Evolutionary conservation across 2,113 vertebrate species (phyloP).

Genomic region (Picathartes gymnocephalus): DNA sequence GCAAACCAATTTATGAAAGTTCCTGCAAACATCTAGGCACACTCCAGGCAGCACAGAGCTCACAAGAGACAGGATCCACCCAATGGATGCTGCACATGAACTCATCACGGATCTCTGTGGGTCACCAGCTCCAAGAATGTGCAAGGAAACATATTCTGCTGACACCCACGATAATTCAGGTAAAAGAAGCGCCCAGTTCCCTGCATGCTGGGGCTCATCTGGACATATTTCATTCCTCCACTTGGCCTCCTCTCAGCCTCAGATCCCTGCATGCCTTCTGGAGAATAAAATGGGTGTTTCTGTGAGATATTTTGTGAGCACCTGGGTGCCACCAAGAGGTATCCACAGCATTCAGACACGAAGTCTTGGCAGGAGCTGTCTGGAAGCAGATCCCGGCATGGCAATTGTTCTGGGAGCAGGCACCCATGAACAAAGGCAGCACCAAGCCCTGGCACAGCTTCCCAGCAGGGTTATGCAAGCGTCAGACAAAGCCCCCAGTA

Average conservation of each 20-base stretch:
- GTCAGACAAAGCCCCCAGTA: neutral
- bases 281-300: neutral
- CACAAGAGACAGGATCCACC: neutral
- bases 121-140: neutral
- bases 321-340: neutral
- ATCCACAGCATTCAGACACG: fast-evolving
- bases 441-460: neutral
- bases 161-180: fast-evolving
- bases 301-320: neutral
- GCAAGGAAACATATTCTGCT: neutral
- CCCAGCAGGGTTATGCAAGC: conserved; percentile 21
- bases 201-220: neutral
- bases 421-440: neutral
- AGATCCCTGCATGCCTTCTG: neutral
- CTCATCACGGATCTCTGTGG: neutral
- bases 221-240: neutral
- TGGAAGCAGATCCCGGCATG: neutral
- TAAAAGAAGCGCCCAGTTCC: neutral
- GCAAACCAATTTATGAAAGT: neutral
- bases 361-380: neutral
- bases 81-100: fast-evolving
- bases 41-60: neutral
- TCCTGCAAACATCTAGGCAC: neutral
- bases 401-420: neutral
- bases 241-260: neutral